A percentile compares a stretch with the other conserved stretches of the same genome.
Conservation (phyloP, 2,113 vertebrate species). For the Labrus mixtus region DNA sequence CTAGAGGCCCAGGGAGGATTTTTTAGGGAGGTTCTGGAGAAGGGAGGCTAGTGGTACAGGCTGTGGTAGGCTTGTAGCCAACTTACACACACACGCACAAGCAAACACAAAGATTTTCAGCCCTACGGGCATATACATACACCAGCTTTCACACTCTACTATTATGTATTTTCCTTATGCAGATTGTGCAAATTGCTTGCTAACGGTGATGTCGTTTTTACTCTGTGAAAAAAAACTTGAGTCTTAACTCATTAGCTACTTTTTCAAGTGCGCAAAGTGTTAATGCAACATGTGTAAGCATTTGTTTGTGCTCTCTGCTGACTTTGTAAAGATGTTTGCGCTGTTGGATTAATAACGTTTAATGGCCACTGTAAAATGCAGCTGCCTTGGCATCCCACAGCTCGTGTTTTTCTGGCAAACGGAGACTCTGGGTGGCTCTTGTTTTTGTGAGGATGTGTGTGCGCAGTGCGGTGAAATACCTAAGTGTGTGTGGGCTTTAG, state of each 20-base stretch:
- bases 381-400: conserved; percentile 79
- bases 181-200: conserved; percentile 51
- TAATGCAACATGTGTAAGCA: conserved; percentile 78
- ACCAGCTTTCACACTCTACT: conserved; percentile 31
- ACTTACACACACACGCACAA: conserved; percentile 35
- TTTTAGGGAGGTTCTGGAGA: conserved; percentile 79
- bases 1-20: conserved; percentile 78
- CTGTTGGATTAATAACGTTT: conserved; percentile 83
- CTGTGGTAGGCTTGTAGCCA: conserved; percentile 75
- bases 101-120: conserved; percentile 14
- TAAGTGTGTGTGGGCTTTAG: conserved; percentile 49
- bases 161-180: conserved; percentile 34
- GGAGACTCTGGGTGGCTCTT: conserved; percentile 68
- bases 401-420: conserved; percentile 72
- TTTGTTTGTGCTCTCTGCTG: conserved; percentile 79
- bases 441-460: conserved; percentile 44
- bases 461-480: conserved; percentile 18
- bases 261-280: conserved; percentile 64
- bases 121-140: conserved; percentile 47
- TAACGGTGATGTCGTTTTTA: conserved; percentile 51
- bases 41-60: conserved; percentile 80
- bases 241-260: conserved; percentile 59
- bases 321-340: conserved; percentile 79
- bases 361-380: conserved; percentile 83
- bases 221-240: conserved; percentile 27